Percentiles rank a stretch among this genome's conserved stretches.
Evolutionary conservation across 2,113 vertebrate species (phyloP).

Genomic region (Theristicus caerulescens): DNA sequence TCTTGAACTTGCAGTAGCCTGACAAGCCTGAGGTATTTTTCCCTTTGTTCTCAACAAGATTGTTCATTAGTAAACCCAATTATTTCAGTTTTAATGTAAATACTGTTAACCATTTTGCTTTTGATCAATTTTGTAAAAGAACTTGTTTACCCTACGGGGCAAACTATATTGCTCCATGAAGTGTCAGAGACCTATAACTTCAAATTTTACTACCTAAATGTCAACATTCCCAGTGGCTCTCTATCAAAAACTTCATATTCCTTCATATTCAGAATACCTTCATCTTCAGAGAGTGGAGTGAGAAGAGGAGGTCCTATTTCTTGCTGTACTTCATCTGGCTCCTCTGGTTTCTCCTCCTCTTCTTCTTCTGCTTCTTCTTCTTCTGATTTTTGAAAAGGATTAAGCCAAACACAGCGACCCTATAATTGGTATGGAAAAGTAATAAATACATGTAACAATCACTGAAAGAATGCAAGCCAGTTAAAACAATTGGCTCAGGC

Average conservation of each 20-base stretch:
- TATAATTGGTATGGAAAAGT: constrained; percentile 41
- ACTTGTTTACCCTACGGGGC: neutral
- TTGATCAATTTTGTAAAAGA: neutral
- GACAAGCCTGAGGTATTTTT: neutral
- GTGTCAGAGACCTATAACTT: neutral
- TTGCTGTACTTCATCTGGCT: constrained; percentile 79
- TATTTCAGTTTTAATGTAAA: neutral
- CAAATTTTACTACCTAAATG: neutral
- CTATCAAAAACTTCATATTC: neutral
- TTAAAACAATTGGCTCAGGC: neutral
- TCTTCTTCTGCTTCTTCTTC: constrained; percentile 71
- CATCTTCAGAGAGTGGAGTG: constrained; percentile 89
- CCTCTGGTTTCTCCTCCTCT: constrained; percentile 77
- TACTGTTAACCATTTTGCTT: neutral
- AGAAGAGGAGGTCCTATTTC: constrained; percentile 90
- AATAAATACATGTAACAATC: neutral
- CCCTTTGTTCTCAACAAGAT: neutral
- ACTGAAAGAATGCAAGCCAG: neutral
- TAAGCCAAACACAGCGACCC: constrained; percentile 93
- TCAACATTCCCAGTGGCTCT: neutral
- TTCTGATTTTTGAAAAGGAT: constrained; percentile 78
- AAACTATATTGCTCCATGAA: neutral
- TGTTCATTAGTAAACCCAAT: neutral
- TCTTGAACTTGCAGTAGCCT: neutral
- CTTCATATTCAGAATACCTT: constrained; percentile 73